Conservation (phyloP, 2,797 vertebrate genomes). For the Lutjanus argentimaculatus region DNA sequence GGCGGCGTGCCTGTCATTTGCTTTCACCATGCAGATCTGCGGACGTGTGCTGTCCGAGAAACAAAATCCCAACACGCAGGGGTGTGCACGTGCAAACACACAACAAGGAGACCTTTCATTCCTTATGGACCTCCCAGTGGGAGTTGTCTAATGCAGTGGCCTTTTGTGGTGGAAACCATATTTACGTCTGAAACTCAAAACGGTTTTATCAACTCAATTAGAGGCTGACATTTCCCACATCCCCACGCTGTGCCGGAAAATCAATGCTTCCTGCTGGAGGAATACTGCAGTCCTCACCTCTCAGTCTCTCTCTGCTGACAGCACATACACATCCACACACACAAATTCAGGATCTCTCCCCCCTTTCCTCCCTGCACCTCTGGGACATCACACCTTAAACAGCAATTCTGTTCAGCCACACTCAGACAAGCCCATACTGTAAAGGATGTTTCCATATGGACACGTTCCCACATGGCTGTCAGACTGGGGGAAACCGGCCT, state of each 20-base stretch:
- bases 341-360: slow-evolving; percentile 34
- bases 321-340: slow-evolving; percentile 51
- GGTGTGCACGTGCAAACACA: slow-evolving; percentile 44
- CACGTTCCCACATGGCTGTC: slow-evolving; percentile 59
- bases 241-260: slow-evolving; percentile 76
- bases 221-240: slow-evolving; percentile 85
- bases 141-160: slow-evolving; percentile 67
- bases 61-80: slow-evolving; percentile 33
- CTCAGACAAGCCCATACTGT: slow-evolving; percentile 57
- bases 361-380: slow-evolving; percentile 34
- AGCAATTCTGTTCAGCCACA: slow-evolving; percentile 62
- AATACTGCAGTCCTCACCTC: slow-evolving; percentile 80
- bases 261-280: slow-evolving; percentile 80
- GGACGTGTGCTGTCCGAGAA: slow-evolving; percentile 13
- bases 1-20: slow-evolving; percentile 20
- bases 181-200: slow-evolving; percentile 83
- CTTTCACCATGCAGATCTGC: slow-evolving; percentile 30
- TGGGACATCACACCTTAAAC: slow-evolving; percentile 67
- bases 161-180: slow-evolving; percentile 73
- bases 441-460: slow-evolving; percentile 68
- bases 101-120: slow-evolving; percentile 54
- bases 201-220: slow-evolving; percentile 87
- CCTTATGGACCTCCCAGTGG: slow-evolving; percentile 54
- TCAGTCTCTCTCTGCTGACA: slow-evolving; percentile 72
- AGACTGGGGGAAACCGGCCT: slow-evolving; percentile 43